A percentile compares a stretch with the other conserved stretches of the same genome.
phyloP scores from a whole-genome alignment of 2,113 vertebrate genomes.

The Dromiciops gliroides region DNA sequence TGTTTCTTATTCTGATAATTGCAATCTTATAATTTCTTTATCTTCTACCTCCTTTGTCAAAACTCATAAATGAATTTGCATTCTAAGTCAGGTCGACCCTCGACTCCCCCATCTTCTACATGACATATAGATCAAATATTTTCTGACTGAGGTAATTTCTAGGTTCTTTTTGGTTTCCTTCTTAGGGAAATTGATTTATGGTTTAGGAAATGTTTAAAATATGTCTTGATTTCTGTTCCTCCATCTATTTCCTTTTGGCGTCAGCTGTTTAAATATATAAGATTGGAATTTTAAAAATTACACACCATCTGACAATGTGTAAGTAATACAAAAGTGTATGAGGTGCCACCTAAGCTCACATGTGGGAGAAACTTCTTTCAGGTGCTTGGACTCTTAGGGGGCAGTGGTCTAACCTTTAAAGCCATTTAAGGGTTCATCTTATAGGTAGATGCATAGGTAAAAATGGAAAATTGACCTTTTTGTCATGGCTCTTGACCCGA shows the following conservation, averaged over 20 bases:
- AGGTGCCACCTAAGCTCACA: not conserved
- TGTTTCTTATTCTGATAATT: not conserved
- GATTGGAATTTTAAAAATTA: not conserved
- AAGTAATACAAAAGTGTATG: not conserved
- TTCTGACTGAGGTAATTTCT: not conserved
- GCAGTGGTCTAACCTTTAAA: not conserved
- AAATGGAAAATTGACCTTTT: not conserved
- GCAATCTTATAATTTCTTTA: not conserved
- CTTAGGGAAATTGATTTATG: not conserved
- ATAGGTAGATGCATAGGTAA: not conserved
- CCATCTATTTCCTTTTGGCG: not conserved
- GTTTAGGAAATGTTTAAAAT: not conserved
- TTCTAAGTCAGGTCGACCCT: not conserved
- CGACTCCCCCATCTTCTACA: not conserved
- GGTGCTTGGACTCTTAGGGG: not conserved
- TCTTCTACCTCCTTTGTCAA: not conserved
- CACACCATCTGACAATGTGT: not conserved
- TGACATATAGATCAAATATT: not conserved
- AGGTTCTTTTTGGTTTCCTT: not conserved
- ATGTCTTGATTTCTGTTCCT: not conserved
- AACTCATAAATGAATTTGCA: not conserved
- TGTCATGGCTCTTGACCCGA: not conserved
- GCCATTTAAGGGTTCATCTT: not conserved
- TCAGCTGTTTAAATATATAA: not conserved
- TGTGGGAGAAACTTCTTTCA: not conserved